Conservation (phyloP, 1,140 invertebrate species). For the Adoxophyes honmai region DNA sequence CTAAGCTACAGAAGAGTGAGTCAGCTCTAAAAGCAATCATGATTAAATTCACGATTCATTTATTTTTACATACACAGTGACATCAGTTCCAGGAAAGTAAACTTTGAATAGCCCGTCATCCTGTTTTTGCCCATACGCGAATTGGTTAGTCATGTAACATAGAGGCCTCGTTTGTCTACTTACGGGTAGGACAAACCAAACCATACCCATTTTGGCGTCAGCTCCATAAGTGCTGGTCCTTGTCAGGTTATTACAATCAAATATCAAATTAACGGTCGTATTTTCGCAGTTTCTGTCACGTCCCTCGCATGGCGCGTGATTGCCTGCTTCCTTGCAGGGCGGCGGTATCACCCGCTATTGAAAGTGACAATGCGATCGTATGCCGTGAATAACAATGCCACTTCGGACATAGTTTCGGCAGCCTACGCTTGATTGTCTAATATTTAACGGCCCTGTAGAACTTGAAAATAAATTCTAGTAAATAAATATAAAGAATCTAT, state of each 20-base stretch:
- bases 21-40: background rate
- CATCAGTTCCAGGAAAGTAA: background rate
- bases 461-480: too few species aligned
- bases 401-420: background rate
- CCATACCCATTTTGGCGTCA: too few species aligned
- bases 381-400: constrained; percentile 44
- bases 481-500: too few species aligned
- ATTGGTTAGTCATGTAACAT: background rate
- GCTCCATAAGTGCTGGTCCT: too few species aligned
- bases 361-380: constrained; percentile 50
- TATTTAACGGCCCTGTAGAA: too few species aligned
- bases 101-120: background rate
- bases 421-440: too few species aligned
- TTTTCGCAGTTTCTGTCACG: constrained; percentile 1
- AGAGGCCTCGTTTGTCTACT: too few species aligned
- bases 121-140: background rate
- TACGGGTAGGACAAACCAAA: too few species aligned
- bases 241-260: background rate
- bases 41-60: background rate
- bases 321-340: constrained; percentile 13
- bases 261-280: constrained; percentile 1
- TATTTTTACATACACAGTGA: background rate
- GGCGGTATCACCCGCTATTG: constrained; percentile 29
- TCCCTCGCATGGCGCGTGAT: background rate
- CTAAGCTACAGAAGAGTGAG: background rate